Conservation (phyloP, 2,797 vertebrate genomes). For the Falco peregrinus region DNA sequence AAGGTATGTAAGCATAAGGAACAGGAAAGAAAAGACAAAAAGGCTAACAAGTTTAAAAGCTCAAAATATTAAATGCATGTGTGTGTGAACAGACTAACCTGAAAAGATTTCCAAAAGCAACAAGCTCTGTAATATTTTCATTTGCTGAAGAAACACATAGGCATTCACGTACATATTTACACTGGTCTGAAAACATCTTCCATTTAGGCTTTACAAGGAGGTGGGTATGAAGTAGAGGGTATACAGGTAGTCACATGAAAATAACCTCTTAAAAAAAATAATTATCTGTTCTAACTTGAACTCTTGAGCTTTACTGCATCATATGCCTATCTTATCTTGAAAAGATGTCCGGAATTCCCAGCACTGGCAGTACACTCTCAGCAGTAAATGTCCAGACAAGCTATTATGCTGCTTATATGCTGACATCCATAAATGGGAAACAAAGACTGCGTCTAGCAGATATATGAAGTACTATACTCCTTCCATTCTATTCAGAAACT, state of each 20-base stretch:
- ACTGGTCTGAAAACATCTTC: not conserved
- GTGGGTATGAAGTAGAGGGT: not conserved
- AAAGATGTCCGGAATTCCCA: conserved; percentile 73
- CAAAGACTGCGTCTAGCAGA: not conserved
- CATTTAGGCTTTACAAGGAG: not conserved
- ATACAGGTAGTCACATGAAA: conserved; percentile 26
- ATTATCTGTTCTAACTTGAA: conserved; percentile 3
- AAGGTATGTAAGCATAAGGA: not conserved
- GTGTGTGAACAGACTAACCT: not conserved
- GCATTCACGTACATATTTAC: not conserved
- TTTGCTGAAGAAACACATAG: not conserved
- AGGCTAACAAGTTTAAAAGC: not conserved
- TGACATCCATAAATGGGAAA: conserved; percentile 75
- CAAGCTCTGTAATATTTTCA: not conserved
- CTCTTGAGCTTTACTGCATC: conserved; percentile 33
- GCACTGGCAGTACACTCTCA: conserved; percentile 68
- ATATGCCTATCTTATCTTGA: conserved; percentile 84
- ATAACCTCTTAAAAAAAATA: not conserved
- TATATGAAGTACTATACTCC: not conserved
- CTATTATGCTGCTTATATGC: conserved; percentile 8
- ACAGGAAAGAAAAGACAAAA: not conserved
- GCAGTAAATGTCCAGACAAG: not conserved
- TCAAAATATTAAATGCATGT: not conserved
- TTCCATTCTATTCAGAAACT: not conserved
- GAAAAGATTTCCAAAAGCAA: not conserved